Conservation (phyloP, 2,888 invertebrate genomes). For the Calephelis perditalis region DNA sequence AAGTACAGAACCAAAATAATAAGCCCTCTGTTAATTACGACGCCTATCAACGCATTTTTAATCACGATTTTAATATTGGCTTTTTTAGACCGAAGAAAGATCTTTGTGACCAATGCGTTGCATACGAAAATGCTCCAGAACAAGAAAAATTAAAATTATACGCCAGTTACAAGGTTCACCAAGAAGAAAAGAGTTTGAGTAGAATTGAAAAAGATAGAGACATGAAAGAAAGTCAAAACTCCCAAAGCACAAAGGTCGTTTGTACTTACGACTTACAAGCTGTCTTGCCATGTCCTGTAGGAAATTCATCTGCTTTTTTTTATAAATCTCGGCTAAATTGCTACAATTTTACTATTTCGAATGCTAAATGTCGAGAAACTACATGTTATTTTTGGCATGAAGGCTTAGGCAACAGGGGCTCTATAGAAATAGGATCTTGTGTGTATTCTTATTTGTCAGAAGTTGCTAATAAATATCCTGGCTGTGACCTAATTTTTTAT, state of each 20-base stretch:
- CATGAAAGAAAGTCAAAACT: conserved; percentile 20
- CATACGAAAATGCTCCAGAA: not conserved
- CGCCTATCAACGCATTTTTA: not conserved
- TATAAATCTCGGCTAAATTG: conserved; percentile 29
- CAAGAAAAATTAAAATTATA: conserved; percentile 12
- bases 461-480: conserved; percentile 1
- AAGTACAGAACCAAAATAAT: conserved; percentile 3
- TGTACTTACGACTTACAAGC: conserved; percentile 30
- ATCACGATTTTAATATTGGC: conserved; percentile 1
- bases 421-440: conserved; percentile 22
- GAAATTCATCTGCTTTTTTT: conserved; percentile 24
- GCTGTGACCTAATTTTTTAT: conserved; percentile 23
- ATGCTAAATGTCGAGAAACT: conserved; percentile 22
- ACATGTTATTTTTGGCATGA: conserved; percentile 28
- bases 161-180: conserved; percentile 21
- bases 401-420: conserved; percentile 19
- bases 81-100: not conserved
- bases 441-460: not conserved
- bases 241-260: conserved; percentile 24
- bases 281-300: conserved; percentile 26
- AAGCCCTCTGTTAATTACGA: conserved; percentile 6
- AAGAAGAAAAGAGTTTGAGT: conserved; percentile 29
- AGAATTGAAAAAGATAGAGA: conserved; percentile 27
- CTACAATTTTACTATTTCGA: conserved; percentile 27
- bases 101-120: not conserved